Evolutionary conservation across 1,140 invertebrate genomes (phyloP), one percentile per base, ranked within the genome.

Genomic region (Schlechtendalia chinensis): DNA sequence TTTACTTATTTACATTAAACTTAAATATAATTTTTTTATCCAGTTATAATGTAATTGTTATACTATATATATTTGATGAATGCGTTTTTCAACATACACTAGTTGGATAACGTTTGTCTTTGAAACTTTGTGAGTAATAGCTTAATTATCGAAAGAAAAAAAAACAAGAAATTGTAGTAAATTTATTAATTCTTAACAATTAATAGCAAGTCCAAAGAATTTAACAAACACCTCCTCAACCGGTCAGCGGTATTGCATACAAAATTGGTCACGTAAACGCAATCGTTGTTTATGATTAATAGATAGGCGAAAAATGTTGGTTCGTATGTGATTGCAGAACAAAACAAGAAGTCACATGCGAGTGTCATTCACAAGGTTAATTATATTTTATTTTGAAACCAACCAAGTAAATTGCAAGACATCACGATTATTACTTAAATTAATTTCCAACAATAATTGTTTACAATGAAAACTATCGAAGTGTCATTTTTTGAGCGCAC

Each of bases 331-430:
- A 79, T 79, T 61, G n/a, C 16, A 63, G 22, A 79, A 61, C 39
- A 79, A 77, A 79, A 79, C 75, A 79, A 79, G 58, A 29, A 63
- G 39, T 61, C 22, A 17, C 39, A 61, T 22, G 75, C 58, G 39
- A 79, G 56, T 79, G 75, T 79, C 75, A 61, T 79, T 79, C 32
- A 14, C 75, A 79, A 79, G 75, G 75, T 79, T 59, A 79, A 29
- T 63, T 72, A 17, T n/a, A 72, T 77, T 58, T 79, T 47, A 61
- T 63, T 79, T 79, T 61, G 39, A 79, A 79, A 63, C 24, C 22
- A 27, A 50, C 27, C 32, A 45, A 61, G 16, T 79, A 54, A 79
- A 79, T 63, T 22, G 32, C 17, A 47, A n/a, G 39, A 19, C 39
- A 58, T 63, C 75, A 79, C 58, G 39, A 61, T 79, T 79, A 79